A percentile compares a stretch with the other conserved stretches of the same genome.
phyloP scores from a whole-genome alignment of 1,140 invertebrate species.

The Drosophila lini region DNA sequence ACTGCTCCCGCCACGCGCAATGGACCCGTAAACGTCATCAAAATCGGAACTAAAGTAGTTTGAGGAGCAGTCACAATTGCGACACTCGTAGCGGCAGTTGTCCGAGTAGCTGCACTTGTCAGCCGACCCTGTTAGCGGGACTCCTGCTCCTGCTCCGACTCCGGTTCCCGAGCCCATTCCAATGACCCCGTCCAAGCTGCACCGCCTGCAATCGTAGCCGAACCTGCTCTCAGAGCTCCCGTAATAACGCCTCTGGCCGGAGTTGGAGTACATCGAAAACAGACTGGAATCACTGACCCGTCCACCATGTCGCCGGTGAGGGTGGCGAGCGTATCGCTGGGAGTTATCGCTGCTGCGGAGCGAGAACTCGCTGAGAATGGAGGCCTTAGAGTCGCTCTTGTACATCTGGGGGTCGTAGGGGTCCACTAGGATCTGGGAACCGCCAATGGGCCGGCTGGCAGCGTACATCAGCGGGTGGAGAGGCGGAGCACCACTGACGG shows the following conservation, averaged over 20 bases:
- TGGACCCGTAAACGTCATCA: constrained; percentile 76
- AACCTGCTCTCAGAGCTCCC: constrained; percentile 83
- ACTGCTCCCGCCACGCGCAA: constrained; percentile 69
- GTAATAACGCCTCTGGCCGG: constrained; percentile 72
- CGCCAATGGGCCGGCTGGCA: constrained; percentile 73
- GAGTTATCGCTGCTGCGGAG: constrained; percentile 80
- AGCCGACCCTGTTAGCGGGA: background rate
- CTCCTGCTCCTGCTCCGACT: background rate
- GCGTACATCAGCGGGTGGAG: constrained; percentile 78
- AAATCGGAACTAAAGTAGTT: constrained; percentile 84
- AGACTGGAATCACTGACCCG: constrained; percentile 71
- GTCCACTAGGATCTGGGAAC: constrained; percentile 77
- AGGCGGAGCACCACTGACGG: constrained; percentile 44
- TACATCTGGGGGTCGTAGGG: constrained; percentile 79
- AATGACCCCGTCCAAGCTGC: constrained; percentile 74
- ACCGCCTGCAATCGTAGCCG: constrained; percentile 78
- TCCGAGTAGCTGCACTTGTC: constrained; percentile 83
- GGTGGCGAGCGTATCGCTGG: constrained; percentile 69
- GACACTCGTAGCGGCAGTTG: constrained; percentile 80
- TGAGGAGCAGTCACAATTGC: constrained; percentile 83
- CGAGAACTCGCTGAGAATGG: constrained; percentile 82
- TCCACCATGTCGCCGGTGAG: constrained; percentile 47
- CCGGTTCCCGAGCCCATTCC: constrained; percentile 13
- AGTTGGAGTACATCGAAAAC: constrained; percentile 62
- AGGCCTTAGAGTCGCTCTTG: constrained; percentile 80